Percentiles rank a stretch among this genome's conserved stretches.
Conservation (phyloP, 2,888 invertebrate genomes). For the Acanthosoma haemorrhoidale region DNA sequence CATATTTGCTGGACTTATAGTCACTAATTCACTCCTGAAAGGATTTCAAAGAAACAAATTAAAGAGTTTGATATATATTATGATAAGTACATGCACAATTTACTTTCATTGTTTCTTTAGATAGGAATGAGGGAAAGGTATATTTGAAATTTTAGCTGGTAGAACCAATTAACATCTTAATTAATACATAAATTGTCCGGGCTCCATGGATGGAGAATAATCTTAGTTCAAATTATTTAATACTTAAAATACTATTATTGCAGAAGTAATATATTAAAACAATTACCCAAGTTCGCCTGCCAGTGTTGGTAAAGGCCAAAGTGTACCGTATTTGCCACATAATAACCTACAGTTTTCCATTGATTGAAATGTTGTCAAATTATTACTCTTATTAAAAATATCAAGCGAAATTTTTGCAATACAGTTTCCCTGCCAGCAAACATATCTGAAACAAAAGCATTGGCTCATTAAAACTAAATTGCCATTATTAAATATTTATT, state of each 20-base stretch:
- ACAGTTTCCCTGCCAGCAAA: constrained; percentile 28
- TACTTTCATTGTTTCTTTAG: too few relatives aligned
- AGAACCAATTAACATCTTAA: too few relatives aligned
- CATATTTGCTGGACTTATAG: constrained; percentile 10
- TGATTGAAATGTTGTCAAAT: constrained; percentile 44
- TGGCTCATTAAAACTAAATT: too few relatives aligned
- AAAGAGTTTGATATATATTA: too few relatives aligned
- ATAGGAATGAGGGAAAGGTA: neutral
- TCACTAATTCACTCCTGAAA: constrained; percentile 3
- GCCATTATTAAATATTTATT: too few relatives aligned
- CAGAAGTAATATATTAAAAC: neutral
- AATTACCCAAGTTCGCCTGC: constrained; percentile 40
- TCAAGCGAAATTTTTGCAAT: constrained; percentile 19
- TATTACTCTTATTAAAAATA: neutral
- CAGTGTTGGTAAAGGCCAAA: constrained; percentile 65
- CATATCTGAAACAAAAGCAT: constrained; percentile 16
- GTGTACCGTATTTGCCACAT: constrained; percentile 61
- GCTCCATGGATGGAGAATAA: too few relatives aligned
- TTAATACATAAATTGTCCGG: too few relatives aligned
- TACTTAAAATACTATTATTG: neutral
- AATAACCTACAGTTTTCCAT: constrained; percentile 61
- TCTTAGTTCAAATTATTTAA: neutral
- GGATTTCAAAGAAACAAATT: neutral
- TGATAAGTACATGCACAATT: too few relatives aligned
- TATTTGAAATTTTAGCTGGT: too few relatives aligned